Conservation (phyloP, 2,888 invertebrate species). For the Zaprionus obscuricornis region DNA sequence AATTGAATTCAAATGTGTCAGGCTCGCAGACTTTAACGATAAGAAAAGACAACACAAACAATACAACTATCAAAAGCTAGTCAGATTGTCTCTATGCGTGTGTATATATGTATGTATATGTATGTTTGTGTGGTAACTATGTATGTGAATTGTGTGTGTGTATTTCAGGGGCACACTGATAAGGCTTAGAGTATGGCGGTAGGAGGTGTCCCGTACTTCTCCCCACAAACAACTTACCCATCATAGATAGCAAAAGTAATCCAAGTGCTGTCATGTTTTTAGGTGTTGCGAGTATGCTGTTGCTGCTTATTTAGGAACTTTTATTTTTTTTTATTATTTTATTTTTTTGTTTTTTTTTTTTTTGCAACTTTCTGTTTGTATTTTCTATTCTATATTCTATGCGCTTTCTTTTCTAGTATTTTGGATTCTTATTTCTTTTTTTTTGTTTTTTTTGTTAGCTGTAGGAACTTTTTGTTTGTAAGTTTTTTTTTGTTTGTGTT, state of each 20-base stretch:
- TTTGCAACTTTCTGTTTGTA: constrained; percentile 6
- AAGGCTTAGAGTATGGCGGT: constrained; percentile 23
- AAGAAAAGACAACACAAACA: constrained; percentile 17
- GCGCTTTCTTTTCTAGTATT: constrained; percentile 15
- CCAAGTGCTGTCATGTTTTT: constrained; percentile 69
- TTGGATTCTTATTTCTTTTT: constrained; percentile 20
- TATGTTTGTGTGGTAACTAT: background rate
- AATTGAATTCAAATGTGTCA: constrained; percentile 44
- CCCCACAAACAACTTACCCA: constrained; percentile 70
- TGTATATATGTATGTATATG: background rate
- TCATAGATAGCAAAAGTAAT: constrained; percentile 78
- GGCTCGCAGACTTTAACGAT: constrained; percentile 53
- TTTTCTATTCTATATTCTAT: constrained; percentile 15
- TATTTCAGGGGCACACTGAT: constrained; percentile 52
- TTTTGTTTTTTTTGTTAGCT: constrained; percentile 37
- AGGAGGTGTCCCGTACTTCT: background rate
- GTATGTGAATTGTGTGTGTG: constrained; percentile 6
- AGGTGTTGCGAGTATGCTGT: constrained; percentile 28
- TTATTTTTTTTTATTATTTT: constrained; percentile 13
- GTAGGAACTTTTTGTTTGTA: constrained; percentile 3
- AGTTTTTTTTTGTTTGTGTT: constrained; percentile 29
- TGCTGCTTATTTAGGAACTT: constrained; percentile 54
- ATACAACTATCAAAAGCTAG: background rate
- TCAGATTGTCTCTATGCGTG: background rate
- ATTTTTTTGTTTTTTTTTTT: background rate